These are phyloP conservation scores for Lutraria rhynchaena DNA, from an alignment of 1,140 invertebrate genomes.

Conservation along the genomic window DNA sequence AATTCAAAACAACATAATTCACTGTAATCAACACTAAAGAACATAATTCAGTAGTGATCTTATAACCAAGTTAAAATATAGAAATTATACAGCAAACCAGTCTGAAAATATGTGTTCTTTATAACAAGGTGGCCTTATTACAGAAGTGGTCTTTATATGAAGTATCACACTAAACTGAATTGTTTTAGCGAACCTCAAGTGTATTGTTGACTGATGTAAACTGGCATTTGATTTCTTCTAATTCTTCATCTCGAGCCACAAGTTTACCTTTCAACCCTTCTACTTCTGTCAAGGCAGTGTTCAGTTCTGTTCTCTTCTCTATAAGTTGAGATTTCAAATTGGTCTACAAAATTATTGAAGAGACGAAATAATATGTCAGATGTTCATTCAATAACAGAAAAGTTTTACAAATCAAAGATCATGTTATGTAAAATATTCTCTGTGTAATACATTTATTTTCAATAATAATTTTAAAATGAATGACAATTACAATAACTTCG, in stretches of 20 bases:
- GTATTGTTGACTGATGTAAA: constrained; percentile 59
- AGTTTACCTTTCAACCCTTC: constrained; percentile 47
- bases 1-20: no score
- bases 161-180: no score
- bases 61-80: no score
- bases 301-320: constrained; percentile 56
- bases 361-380: no score
- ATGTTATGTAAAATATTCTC: background rate
- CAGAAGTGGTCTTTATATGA: no score
- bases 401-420: background rate
- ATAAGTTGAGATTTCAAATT: constrained; percentile 59
- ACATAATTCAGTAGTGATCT: no score
- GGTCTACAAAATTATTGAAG: constrained; percentile 55
- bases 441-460: background rate
- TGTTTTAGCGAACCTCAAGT: constrained; percentile 63
- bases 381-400: no score
- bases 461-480: background rate
- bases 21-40: no score
- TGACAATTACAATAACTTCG: no score
- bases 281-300: constrained; percentile 23
- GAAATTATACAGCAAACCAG: no score
- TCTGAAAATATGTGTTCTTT: no score
- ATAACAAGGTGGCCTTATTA: no score
- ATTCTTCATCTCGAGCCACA: constrained; percentile 45
- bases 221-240: constrained; percentile 66